Percentiles rank a stretch among this genome's conserved stretches.
Evolutionary conservation across 2,797 vertebrate species (phyloP).

Genomic region (Hypotaenidia okinawae): DNA sequence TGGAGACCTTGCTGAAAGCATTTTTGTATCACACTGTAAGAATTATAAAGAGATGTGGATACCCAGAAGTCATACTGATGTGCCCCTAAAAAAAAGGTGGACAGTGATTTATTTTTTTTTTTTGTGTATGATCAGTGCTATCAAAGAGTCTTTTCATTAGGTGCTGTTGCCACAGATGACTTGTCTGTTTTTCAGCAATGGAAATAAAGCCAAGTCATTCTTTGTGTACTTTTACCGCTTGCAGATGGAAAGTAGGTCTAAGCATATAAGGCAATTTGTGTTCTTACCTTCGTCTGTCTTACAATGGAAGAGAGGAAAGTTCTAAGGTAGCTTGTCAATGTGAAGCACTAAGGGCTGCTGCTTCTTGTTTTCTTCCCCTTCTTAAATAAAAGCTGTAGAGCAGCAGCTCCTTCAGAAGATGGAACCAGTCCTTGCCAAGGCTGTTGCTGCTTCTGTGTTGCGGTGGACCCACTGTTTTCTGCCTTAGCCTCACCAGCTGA

Average conservation of each 20-base stretch:
- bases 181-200: slow-evolving; percentile 10
- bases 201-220: slow-evolving; percentile 40
- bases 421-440: neutral
- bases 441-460: neutral
- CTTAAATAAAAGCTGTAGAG: neutral
- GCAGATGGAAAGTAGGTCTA: slow-evolving; percentile 14
- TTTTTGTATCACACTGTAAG: neutral
- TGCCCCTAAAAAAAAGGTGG: neutral
- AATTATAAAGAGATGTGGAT: neutral
- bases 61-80: neutral
- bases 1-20: neutral
- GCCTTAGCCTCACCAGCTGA: neutral
- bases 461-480: neutral
- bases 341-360: neutral
- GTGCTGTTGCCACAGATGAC: neutral
- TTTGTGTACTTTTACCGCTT: slow-evolving; percentile 29
- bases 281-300: slow-evolving; percentile 15
- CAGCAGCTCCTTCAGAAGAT: neutral
- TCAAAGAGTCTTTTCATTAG: slow-evolving; percentile 46
- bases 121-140: neutral
- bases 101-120: neutral
- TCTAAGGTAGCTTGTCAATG: neutral
- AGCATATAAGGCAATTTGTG: slow-evolving; percentile 33
- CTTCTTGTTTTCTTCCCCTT: neutral
- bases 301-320: neutral